Evolutionary conservation across 2,888 invertebrate genomes (phyloP), one percentile per base, ranked within the genome.

Genomic region (Horisme vitalbata): DNA sequence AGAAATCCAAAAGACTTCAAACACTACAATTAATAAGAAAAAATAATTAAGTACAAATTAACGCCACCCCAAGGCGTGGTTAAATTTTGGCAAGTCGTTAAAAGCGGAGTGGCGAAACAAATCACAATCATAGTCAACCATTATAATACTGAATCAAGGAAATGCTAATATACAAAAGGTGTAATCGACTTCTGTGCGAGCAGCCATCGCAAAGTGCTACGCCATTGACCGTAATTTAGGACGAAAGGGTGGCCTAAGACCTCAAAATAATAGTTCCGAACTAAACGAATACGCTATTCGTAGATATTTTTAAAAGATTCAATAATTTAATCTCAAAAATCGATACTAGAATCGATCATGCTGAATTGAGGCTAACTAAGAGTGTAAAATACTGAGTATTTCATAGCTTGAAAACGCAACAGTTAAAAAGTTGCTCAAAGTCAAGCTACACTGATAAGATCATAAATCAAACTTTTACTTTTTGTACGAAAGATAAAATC

Each of bases 91-190:
- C 85, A 84, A 84, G 83, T 49, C 38, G 49, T 80, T 68, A 4
- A 5, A 65, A 71, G 71, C 77, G 78, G 79, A 69, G 68, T 70
- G 70, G 73, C 71, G 61, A 39, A 64, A 61, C 61, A 78, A 76
- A 79, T 84, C 82, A 84, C 82, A 81, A 75, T 75, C 65, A 75
- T 68, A 71, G 71, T 80, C 79, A 83, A 83, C 75, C 77, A 9
- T 72, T 78, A 79, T 86, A 86, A 87, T 88, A 86, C 86, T 87
- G 86, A 79, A 72, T 77, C 71, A 53, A 49, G 67, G 79, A 79
- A 79, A 79, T 67, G 71, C 81, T 84, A 87, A 83, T 85, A 71
- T 86, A 87, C 85, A 86, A 79, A 83, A 80, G 79, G 83, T 83
- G 82, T 69, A 61, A 48, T 74, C 70, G 70, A 69, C 66, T 64